Conservation (phyloP, 2,113 vertebrate species). For the Gallinago jamesoni region DNA sequence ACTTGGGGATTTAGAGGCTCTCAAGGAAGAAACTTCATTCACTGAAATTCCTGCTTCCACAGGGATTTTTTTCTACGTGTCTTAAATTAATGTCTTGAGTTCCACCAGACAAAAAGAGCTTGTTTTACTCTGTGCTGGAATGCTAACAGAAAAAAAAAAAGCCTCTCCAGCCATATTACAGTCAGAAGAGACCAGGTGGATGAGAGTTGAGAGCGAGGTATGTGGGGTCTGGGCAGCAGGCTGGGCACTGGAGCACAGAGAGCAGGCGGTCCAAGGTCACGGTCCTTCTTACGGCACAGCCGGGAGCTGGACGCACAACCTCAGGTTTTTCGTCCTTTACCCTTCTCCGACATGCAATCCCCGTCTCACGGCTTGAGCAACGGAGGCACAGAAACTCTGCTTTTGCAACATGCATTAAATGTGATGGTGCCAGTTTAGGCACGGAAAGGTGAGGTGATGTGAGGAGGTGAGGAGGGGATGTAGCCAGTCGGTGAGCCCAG, state of each 20-base stretch:
- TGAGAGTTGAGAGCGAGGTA: background rate
- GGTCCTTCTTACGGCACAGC: background rate
- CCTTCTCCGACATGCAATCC: background rate
- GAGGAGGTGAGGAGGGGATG: fast-evolving
- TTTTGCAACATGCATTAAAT: background rate
- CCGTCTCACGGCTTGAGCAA: background rate
- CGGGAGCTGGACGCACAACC: background rate
- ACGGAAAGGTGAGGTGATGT: background rate
- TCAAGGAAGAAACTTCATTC: background rate
- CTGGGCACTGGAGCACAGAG: background rate
- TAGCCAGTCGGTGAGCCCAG: background rate
- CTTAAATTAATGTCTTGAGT: slow-evolving; percentile 4
- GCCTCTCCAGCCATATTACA: background rate
- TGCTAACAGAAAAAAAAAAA: background rate
- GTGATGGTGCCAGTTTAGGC: background rate
- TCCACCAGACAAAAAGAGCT: background rate
- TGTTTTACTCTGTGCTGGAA: background rate
- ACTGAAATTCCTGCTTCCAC: background rate
- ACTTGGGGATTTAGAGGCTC: background rate
- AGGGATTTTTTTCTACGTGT: background rate
- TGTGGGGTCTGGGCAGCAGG: background rate
- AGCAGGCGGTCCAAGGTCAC: slow-evolving; percentile 18
- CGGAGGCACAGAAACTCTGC: background rate
- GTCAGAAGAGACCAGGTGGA: background rate
- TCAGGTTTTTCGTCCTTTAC: background rate